Conservation (phyloP, 2,888 invertebrate species). For the Heliconius ethilla region DNA sequence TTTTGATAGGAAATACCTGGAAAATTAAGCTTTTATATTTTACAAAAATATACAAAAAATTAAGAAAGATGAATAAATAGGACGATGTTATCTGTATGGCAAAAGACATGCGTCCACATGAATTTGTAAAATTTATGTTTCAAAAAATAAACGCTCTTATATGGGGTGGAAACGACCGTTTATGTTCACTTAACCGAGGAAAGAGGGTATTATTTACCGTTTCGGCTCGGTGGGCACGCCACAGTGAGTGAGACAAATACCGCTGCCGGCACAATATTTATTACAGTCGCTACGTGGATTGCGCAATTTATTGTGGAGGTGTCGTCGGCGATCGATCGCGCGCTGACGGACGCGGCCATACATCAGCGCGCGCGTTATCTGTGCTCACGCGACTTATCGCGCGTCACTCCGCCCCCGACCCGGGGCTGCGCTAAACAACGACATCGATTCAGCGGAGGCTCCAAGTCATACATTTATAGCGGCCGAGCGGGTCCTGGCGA, state of each 20-base stretch:
- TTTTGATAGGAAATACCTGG: slow-evolving; percentile 54
- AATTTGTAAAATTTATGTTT: slow-evolving; percentile 80
- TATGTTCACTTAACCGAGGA: slow-evolving; percentile 82
- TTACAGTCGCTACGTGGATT: slow-evolving; percentile 80
- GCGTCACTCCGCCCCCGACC: slow-evolving; percentile 52
- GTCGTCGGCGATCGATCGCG: slow-evolving; percentile 79
- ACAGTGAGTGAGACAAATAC: slow-evolving; percentile 81
- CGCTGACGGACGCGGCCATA: slow-evolving; percentile 75
- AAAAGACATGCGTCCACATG: slow-evolving; percentile 64
- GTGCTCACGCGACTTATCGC: slow-evolving; percentile 78
- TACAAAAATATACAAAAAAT: slow-evolving; percentile 5
- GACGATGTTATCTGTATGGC: slow-evolving; percentile 41
- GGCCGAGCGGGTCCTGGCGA: slow-evolving; percentile 50
- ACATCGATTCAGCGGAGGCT: slow-evolving; percentile 57
- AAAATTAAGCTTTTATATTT: neutral
- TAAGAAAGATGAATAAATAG: slow-evolving; percentile 27
- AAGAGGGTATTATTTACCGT: slow-evolving; percentile 82
- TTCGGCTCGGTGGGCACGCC: slow-evolving; percentile 80
- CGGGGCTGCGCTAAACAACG: slow-evolving; percentile 60
- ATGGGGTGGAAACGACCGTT: slow-evolving; percentile 82
- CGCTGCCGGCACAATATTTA: slow-evolving; percentile 77
- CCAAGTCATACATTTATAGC: slow-evolving; percentile 67
- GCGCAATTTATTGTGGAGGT: slow-evolving; percentile 81
- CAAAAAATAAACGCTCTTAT: slow-evolving; percentile 81
- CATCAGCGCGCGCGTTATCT: slow-evolving; percentile 79